Percentiles rank a stretch among this genome's conserved stretches.
These are phyloP conservation scores for Eupithecia subfuscata DNA, from an alignment of 2,888 invertebrate genomes.

Conservation along the genomic window DNA sequence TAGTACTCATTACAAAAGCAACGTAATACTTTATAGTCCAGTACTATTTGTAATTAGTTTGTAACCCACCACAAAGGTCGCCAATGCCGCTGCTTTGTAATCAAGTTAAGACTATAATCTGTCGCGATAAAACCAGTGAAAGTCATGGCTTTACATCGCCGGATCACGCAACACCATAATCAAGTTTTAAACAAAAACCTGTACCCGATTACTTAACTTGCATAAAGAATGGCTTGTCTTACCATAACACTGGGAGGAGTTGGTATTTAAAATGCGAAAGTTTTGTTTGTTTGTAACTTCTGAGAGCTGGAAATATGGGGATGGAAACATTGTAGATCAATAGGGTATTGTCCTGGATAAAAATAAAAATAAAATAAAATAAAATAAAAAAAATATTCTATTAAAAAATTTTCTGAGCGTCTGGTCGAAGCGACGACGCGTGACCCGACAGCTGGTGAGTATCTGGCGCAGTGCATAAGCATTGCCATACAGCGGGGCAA, in stretches of 20 bases:
- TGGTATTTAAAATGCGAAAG: background rate
- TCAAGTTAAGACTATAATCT: slow-evolving; percentile 2
- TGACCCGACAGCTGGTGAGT: too few species aligned
- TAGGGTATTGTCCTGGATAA: too few species aligned
- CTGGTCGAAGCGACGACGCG: too few species aligned
- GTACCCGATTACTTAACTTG: background rate
- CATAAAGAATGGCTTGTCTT: slow-evolving; percentile 4
- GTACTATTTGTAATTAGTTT: background rate
- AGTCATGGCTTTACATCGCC: slow-evolving; percentile 7
- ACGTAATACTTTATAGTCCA: background rate
- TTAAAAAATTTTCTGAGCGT: too few species aligned
- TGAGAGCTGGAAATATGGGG: too few species aligned
- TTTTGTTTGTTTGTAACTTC: background rate
- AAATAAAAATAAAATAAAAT: too few species aligned
- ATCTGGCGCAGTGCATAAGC: too few species aligned
- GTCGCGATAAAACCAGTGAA: slow-evolving; percentile 13
- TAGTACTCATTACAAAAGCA: background rate
- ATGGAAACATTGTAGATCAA: too few species aligned
- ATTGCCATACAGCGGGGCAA: too few species aligned
- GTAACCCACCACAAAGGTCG: background rate
- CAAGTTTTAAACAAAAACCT: slow-evolving; percentile 19
- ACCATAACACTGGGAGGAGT: background rate
- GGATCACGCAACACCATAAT: slow-evolving; percentile 15
- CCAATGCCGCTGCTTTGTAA: background rate
- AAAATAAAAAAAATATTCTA: too few species aligned